These are phyloP conservation scores for Labrus mixtus DNA, from an alignment of 2,113 vertebrate species.

Conservation along the genomic window DNA sequence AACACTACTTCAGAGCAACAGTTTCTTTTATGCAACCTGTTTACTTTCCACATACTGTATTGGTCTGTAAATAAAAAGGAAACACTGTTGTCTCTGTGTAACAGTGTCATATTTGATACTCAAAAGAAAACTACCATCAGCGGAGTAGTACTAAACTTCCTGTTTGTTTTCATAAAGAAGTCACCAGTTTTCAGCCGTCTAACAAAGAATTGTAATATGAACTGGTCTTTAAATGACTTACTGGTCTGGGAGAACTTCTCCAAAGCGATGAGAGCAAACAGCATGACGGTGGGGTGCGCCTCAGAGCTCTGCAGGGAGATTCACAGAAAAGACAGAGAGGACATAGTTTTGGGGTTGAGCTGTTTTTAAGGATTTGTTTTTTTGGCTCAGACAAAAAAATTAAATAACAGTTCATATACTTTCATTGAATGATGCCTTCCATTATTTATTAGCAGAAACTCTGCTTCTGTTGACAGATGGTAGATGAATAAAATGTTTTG, in stretches of 20 bases:
- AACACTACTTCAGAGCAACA: not conserved
- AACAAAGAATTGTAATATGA: not conserved
- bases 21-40: not conserved
- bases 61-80: not conserved
- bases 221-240: conserved; percentile 78
- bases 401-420: not conserved
- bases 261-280: conserved; percentile 98
- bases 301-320: conserved; percentile 89
- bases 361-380: not conserved
- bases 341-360: not conserved
- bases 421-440: not conserved
- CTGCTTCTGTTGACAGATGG: not conserved
- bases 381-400: not conserved
- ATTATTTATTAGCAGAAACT: not conserved
- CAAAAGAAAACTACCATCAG: not conserved
- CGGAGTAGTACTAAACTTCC: not conserved
- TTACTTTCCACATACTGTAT: not conserved
- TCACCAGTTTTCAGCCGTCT: not conserved
- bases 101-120: not conserved
- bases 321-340: not conserved
- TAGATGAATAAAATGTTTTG: not conserved
- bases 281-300: conserved; percentile 97
- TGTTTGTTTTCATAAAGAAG: not conserved
- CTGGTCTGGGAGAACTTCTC: conserved; percentile 99
- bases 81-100: not conserved